phyloP scores from a whole-genome alignment of 2,113 vertebrate species.

The Marcusenius ussheri region DNA sequence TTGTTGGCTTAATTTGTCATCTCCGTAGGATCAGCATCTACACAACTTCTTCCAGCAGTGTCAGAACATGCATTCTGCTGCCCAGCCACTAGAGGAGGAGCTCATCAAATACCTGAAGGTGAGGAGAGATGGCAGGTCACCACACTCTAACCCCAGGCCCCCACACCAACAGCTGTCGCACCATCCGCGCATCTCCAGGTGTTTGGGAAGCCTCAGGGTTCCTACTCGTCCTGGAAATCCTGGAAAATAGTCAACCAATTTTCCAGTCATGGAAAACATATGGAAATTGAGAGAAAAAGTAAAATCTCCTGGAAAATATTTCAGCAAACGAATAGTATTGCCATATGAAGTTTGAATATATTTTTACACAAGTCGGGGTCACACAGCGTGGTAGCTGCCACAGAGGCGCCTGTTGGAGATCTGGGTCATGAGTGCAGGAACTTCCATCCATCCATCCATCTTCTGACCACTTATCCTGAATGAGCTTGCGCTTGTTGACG shows the following conservation, averaged over 20 bases:
- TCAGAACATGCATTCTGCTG: slow-evolving; percentile 76
- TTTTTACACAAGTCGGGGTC: not conserved
- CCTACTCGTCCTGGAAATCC: no score
- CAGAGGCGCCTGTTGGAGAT: not conserved
- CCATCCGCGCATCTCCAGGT: not conserved
- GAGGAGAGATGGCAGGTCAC: not conserved
- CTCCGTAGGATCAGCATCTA: slow-evolving; percentile 84
- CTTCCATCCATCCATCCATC: not conserved
- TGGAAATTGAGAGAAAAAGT: no score
- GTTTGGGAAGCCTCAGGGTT: not conserved
- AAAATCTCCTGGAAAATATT: no score
- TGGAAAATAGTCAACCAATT: no score
- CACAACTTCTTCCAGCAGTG: slow-evolving; percentile 97
- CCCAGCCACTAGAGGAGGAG: slow-evolving; percentile 73
- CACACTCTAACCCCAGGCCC: not conserved
- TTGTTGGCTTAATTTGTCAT: slow-evolving; percentile 7
- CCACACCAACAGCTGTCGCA: not conserved
- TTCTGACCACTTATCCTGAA: not conserved
- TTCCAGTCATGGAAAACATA: no score
- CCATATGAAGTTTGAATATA: not conserved
- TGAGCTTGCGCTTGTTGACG: not conserved
- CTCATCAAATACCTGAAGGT: slow-evolving; percentile 98
- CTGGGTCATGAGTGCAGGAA: not conserved
- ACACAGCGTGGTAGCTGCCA: not conserved
- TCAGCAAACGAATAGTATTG: no score